Evolutionary conservation across 2,888 invertebrate genomes (phyloP), one percentile per base, ranked within the genome.

Genomic region (Nomada lathburiana): DNA sequence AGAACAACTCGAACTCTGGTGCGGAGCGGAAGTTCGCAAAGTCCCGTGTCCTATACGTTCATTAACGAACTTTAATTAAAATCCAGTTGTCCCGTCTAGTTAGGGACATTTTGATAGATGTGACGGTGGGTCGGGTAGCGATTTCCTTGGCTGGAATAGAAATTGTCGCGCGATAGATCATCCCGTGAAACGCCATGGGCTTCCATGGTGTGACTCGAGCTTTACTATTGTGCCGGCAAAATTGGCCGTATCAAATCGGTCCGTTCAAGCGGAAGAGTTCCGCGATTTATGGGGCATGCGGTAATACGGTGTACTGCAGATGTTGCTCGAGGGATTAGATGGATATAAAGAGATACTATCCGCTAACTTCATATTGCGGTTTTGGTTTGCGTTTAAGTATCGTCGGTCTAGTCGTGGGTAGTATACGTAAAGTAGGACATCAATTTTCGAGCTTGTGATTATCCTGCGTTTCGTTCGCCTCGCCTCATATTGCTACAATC

Each of bases 261-360:
- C 42, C 65, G 44, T 9, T 16, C 65, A 29, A 11, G 60, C 52
- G 29, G 64, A 72, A 65, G 72, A 47, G 59, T 44, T 55, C 16
- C 20, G 18, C 60, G 59, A 77, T 72, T 77, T 72, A 77, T 72
- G 65, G 59, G 53, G 20, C 16, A 7, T 13, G 18, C 26, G 72
- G 52, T 77, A 77, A 77, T 77, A n/a, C 60, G 65, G 47, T 44
- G 44, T 23, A 63, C 26, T 71, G 71, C 76, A 59, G 57, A 64
- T 57, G 76, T 36, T 50, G 59, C 64, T 42, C 59, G 47, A 60
- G 53, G 72, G 52, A 77, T 65, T 77, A 65, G n/a, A 7, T 16
- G 42, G 52, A 64, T 71, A 59, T 52, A 50, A 71, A 64, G 26
- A 71, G 52, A 62, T 60, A 16, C 29, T 13, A 26, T 52, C 29